Base-by-base conservation (phyloP, 2,113 vertebrate genomes). In the Rutilus rutilus region DNA sequence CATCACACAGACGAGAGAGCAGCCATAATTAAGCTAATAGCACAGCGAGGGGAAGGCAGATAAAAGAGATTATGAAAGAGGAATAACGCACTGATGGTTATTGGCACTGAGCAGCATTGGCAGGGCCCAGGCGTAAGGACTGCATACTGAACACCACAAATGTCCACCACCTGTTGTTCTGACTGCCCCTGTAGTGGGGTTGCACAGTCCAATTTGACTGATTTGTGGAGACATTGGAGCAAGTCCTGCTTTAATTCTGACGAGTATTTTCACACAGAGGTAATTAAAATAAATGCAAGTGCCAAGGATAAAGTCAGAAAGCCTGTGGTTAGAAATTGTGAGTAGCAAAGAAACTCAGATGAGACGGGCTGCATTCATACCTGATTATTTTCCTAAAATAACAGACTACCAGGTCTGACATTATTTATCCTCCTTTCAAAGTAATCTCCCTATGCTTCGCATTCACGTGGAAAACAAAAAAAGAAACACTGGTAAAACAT, bases 1-100 rank as follows among this genome's bases (percentile, higher is more conserved):
- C 90, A 89, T 93, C 92, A 91, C 89, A 89, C 90, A 87, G 5
- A 89, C 88, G 88, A 91, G 93, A 93, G 92, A 91, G 81, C 87
- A 75, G 88, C 89, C 91, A 92, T 93, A 94, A 94, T 95, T 94
- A 94, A 92, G 87, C 90, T 91, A 91, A 92, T 90, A 87, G 92
- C 84, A 86, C 86, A 88, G 90, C 90, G 83, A 78, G 90, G 88
- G 82, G 82, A 86, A 85, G 89, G 90, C 91, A 94, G 92, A 95
- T 94, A 92, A 93, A 94, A 95, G 93, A 88, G 92, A 92, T 92
- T 92, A 94, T 93, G 91, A 93, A 94, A 94, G 91, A 77, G 90
- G 90, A 93, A 88, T 89, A 91, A 91, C 89, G 86, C 82, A 90
- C 90, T 94, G 93, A 94, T 91, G 93, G 91, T 93, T 93, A 94